Evolutionary conservation across 2,888 invertebrate genomes (phyloP).

Genomic region (Holacanthella duospinosa): DNA sequence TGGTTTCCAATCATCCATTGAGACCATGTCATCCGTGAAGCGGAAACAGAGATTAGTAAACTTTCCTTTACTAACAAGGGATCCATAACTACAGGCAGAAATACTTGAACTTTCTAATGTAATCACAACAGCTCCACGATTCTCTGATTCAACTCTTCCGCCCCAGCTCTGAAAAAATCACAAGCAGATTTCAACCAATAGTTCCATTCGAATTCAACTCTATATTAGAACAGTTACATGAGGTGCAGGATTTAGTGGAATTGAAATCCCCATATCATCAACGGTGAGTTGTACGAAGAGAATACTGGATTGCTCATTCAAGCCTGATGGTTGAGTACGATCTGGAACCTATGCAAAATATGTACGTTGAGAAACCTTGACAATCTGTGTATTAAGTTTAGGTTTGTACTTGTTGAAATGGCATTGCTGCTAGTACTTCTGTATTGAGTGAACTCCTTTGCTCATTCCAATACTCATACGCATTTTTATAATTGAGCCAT

Average conservation of each 20-base stretch:
- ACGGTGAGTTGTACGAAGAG: slow-evolving; percentile 87
- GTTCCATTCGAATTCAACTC: too few relatives aligned
- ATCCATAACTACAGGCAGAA: slow-evolving; percentile 88
- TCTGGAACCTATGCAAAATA: slow-evolving; percentile 5
- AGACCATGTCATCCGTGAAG: slow-evolving; percentile 94
- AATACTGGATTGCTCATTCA: slow-evolving; percentile 61
- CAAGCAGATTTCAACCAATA: neutral
- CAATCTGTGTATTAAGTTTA: too few relatives aligned
- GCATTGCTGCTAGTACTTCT: slow-evolving; percentile 53
- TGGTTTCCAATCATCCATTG: slow-evolving; percentile 95
- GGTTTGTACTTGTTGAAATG: slow-evolving; percentile 39
- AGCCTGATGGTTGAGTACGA: slow-evolving; percentile 8
- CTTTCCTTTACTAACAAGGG: slow-evolving; percentile 81
- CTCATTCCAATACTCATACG: slow-evolving; percentile 98
- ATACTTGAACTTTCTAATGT: slow-evolving; percentile 95
- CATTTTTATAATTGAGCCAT: slow-evolving; percentile 98
- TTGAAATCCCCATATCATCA: slow-evolving; percentile 91
- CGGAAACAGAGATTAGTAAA: slow-evolving; percentile 83
- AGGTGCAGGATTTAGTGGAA: slow-evolving; percentile 76
- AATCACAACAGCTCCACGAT: slow-evolving; percentile 83
- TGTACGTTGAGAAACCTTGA: neutral
- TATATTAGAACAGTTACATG: slow-evolving; percentile 44
- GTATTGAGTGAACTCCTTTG: slow-evolving; percentile 82
- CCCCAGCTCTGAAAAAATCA: neutral
- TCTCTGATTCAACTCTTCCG: slow-evolving; percentile 55